These are phyloP conservation scores for Clarias pachynema DNA, from an alignment of 2,797 vertebrate genomes.

Conservation along the genomic window DNA sequence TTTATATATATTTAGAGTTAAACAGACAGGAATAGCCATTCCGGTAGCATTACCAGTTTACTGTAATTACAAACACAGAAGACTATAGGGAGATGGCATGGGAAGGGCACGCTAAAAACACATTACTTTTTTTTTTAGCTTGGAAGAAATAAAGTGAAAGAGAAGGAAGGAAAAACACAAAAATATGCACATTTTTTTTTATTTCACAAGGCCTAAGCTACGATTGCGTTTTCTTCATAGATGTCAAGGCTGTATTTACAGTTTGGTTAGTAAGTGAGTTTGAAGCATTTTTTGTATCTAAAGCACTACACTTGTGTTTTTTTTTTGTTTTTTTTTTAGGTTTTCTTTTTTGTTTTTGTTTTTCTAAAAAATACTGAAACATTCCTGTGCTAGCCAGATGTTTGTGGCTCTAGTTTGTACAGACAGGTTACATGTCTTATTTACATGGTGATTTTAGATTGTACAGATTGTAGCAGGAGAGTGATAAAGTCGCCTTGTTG, in stretches of 20 bases:
- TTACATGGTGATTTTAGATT: slow-evolving; percentile 51
- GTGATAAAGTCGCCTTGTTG: slow-evolving; percentile 20
- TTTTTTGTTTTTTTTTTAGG: slow-evolving; percentile 36
- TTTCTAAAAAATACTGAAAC: slow-evolving; percentile 64
- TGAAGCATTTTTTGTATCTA: slow-evolving; percentile 51
- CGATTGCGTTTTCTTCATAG: slow-evolving; percentile 48
- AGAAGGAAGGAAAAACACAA: slow-evolving; percentile 58
- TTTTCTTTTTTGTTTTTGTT: slow-evolving; percentile 36
- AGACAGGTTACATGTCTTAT: slow-evolving; percentile 53
- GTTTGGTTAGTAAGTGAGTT: slow-evolving; percentile 58
- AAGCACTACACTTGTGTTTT: slow-evolving; percentile 52
- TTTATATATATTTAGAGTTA: slow-evolving; percentile 57
- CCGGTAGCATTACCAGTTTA: slow-evolving; percentile 61
- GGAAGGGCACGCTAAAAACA: slow-evolving; percentile 50
- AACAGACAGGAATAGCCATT: slow-evolving; percentile 63
- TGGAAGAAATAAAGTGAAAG: slow-evolving; percentile 53
- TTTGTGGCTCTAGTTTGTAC: slow-evolving; percentile 52
- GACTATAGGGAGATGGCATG: slow-evolving; percentile 47
- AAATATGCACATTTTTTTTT: slow-evolving; percentile 58
- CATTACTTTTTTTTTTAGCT: slow-evolving; percentile 42
- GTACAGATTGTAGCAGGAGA: slow-evolving; percentile 32
- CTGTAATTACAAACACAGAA: slow-evolving; percentile 70
- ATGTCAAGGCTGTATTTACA: slow-evolving; percentile 59
- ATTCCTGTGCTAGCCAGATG: slow-evolving; percentile 61
- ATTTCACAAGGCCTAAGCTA: slow-evolving; percentile 58